These are phyloP conservation scores for Sander vitreus DNA, from an alignment of 2,113 vertebrate genomes.

Conservation along the genomic window DNA sequence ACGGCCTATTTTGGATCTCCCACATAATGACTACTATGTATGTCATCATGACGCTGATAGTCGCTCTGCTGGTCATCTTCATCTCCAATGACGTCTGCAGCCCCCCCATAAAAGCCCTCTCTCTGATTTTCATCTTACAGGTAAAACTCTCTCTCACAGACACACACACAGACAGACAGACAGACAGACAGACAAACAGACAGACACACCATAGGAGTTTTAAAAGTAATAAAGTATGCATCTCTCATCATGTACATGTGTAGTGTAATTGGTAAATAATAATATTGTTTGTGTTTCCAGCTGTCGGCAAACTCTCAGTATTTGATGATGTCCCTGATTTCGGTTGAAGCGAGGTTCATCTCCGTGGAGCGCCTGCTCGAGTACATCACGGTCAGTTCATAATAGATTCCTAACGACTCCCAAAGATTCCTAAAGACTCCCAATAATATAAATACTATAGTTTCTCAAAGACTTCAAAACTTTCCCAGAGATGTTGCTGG, in stretches of 20 bases:
- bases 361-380: conserved; percentile 80
- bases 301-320: conserved; percentile 81
- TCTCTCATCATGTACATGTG: no score
- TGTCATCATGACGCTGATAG: conserved; percentile 66
- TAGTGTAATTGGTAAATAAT: neutral
- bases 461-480: no score
- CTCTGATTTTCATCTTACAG: conserved; percentile 83
- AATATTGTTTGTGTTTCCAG: conserved; percentile 33
- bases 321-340: conserved; percentile 60
- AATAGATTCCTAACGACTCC: neutral
- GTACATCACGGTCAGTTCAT: conserved; percentile 61
- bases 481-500: neutral
- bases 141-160: conserved; percentile 16
- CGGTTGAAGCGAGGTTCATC: conserved; percentile 83
- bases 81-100: conserved; percentile 65
- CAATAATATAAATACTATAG: no score
- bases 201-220: no score
- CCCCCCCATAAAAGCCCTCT: conserved; percentile 81
- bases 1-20: conserved; percentile 81
- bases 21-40: conserved; percentile 76
- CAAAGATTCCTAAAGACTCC: no score
- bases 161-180: no score
- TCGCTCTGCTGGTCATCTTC: conserved; percentile 78
- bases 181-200: neutral
- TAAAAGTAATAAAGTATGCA: no score